Evolutionary conservation across 2,888 invertebrate genomes (phyloP).

Genomic region (Drosophila acutilabella): DNA sequence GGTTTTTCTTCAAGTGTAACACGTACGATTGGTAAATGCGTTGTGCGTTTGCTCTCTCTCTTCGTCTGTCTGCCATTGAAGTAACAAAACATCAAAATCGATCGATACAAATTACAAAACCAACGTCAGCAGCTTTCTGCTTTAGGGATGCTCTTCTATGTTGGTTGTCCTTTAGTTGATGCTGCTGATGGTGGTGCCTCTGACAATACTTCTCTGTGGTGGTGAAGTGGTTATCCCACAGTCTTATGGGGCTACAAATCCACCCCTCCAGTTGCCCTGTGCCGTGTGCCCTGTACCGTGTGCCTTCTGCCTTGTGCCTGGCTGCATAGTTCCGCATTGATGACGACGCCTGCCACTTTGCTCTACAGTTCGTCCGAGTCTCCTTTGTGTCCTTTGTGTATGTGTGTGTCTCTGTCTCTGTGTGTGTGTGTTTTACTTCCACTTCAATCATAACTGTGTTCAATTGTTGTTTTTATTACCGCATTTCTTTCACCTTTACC

Average conservation of each 20-base stretch:
- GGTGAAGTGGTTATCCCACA: conserved; percentile 49
- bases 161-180: conserved; percentile 32
- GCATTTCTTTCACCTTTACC: conserved; percentile 73
- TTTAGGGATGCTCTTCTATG: conserved; percentile 41
- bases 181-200: conserved; percentile 13
- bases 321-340: conserved; percentile 70
- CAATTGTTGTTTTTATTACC: conserved; percentile 81
- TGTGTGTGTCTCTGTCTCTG: conserved; percentile 9
- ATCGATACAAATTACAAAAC: conserved; percentile 79
- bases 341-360: conserved; percentile 55
- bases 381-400: conserved; percentile 44
- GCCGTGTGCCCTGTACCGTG: not conserved
- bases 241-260: conserved; percentile 28
- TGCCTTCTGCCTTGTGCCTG: conserved; percentile 15
- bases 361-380: conserved; percentile 31
- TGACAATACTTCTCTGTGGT: conserved; percentile 8
- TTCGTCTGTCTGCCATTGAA: conserved; percentile 27
- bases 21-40: conserved; percentile 45
- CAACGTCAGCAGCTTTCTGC: conserved; percentile 59
- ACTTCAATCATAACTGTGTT: conserved; percentile 81
- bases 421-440: conserved; percentile 60
- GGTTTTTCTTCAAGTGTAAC: conserved; percentile 44
- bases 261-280: conserved; percentile 36
- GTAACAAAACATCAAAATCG: conserved; percentile 71
- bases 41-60: not conserved